Percentiles rank a stretch among this genome's conserved stretches.
Conservation (phyloP, 2,113 vertebrate species). For the Percina caprodes region DNA sequence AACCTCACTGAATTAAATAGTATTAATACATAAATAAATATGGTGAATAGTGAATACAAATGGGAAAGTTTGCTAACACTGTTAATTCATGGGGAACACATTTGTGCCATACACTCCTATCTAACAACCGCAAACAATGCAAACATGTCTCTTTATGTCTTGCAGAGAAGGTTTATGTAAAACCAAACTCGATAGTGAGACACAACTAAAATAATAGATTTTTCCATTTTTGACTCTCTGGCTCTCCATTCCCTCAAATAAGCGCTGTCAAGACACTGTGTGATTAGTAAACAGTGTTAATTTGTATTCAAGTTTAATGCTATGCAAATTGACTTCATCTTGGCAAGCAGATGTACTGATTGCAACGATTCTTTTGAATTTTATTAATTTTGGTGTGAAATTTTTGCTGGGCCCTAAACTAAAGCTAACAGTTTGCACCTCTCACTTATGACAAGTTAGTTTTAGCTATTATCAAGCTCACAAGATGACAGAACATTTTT, state of each 20-base stretch:
- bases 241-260: background rate
- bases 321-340: conserved; percentile 26
- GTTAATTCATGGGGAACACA: background rate
- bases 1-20: background rate
- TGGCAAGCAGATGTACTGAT: background rate
- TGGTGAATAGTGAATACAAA: background rate
- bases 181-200: background rate
- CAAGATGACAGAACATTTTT: background rate
- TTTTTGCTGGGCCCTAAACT: background rate
- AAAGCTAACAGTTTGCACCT: conserved; percentile 18
- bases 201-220: background rate
- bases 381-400: background rate
- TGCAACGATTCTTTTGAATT: background rate
- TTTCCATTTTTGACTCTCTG: conserved; percentile 16
- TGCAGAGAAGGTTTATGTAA: conserved; percentile 2
- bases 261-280: background rate
- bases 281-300: conserved; percentile 18
- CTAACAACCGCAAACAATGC: background rate
- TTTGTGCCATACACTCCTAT: background rate
- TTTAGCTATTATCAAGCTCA: background rate
- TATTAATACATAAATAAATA: background rate
- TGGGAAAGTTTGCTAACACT: background rate
- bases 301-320: conserved; percentile 32
- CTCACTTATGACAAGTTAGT: background rate
- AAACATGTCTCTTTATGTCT: background rate